phyloP scores from a whole-genome alignment of 2,888 invertebrate genomes.

The Erpobdella octoculata region DNA sequence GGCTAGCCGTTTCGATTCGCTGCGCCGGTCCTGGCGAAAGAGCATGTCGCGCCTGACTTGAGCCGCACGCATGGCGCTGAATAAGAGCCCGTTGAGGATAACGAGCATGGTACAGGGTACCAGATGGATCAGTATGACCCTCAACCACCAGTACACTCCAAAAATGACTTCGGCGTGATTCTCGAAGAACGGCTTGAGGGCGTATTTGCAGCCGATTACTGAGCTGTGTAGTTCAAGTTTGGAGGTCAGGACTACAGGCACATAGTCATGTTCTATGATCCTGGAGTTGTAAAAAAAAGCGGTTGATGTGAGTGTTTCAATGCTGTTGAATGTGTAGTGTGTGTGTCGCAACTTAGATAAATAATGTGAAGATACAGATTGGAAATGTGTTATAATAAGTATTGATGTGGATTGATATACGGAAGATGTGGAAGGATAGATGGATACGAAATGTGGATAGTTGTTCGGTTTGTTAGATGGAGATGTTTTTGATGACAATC shows the following conservation, averaged over 20 bases:
- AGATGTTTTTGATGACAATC: too few species aligned
- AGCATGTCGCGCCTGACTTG: constrained; percentile 69
- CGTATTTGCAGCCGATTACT: constrained; percentile 39
- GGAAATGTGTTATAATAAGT: too few species aligned
- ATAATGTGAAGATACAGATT: too few species aligned
- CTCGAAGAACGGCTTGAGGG: constrained; percentile 23
- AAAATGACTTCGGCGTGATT: constrained; percentile 59
- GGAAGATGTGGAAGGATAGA: too few species aligned
- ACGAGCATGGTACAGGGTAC: constrained; percentile 81
- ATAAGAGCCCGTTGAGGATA: constrained; percentile 76
- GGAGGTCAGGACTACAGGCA: constrained; percentile 60
- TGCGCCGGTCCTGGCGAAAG: constrained; percentile 61
- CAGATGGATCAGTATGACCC: constrained; percentile 85
- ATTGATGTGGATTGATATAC: too few species aligned
- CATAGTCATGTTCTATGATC: constrained; percentile 67
- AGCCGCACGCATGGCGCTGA: constrained; percentile 75
- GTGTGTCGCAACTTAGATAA: too few species aligned
- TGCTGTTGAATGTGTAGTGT: too few species aligned
- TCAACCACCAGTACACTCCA: constrained; percentile 66
- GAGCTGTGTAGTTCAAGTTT: constrained; percentile 38
- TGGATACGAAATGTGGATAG: too few species aligned
- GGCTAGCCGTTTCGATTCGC: constrained; percentile 48
- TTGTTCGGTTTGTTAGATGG: too few species aligned
- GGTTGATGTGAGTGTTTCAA: too few species aligned
- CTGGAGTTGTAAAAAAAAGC: too few species aligned